Evolutionary conservation across 2,888 invertebrate species (phyloP), one percentile per base, ranked within the genome.

Genomic region (Loripinus fragilis): DNA sequence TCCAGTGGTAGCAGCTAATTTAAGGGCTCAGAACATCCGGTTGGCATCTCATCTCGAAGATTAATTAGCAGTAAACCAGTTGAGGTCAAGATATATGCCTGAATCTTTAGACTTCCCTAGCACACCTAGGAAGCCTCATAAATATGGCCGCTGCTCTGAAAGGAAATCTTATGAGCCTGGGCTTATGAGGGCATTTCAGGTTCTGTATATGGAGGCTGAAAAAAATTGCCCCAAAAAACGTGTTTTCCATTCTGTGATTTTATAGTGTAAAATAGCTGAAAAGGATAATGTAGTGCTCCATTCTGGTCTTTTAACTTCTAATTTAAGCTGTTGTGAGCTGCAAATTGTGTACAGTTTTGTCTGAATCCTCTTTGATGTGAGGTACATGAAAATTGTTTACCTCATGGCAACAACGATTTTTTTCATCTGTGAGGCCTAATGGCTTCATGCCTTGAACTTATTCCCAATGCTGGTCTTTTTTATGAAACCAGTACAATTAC

Each of bases 391-490:
- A 15, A 50, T 0, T 8, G n/a, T 0, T 2, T 23, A 25, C 50
- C 20, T 38, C 10, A 25, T 60, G 7, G 74, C 55, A 50, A n/a
- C n/a, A 68, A 33, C 68, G 38, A 76, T 20, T 72, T 65, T 33
- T 42, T 80, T 30, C 69, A 71, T 28, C 30, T 80, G 1, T 52
- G 77, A 38, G 80, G 74, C 0, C 7, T 72, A 1, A 69, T 74
- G 50, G 77, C 76, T 3, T 77, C 74, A 15, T 76, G 76, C 38
- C 42, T 74, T 50, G 80, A 80, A 30, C 30, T 77, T 12, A 52
- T 80, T 42, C 76, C 74, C 15, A 68, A 74, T 64, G 77, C 76
- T 10, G 42, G 76, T 20, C 74, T 73, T 1, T n/a, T 41, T n/a
- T n/a, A 69, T 74, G 69, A 33, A 69, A 52, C 70, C 69, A 1